Base-by-base conservation (phyloP, 2,888 invertebrate genomes). In the Mechanitis mazaeus region DNA sequence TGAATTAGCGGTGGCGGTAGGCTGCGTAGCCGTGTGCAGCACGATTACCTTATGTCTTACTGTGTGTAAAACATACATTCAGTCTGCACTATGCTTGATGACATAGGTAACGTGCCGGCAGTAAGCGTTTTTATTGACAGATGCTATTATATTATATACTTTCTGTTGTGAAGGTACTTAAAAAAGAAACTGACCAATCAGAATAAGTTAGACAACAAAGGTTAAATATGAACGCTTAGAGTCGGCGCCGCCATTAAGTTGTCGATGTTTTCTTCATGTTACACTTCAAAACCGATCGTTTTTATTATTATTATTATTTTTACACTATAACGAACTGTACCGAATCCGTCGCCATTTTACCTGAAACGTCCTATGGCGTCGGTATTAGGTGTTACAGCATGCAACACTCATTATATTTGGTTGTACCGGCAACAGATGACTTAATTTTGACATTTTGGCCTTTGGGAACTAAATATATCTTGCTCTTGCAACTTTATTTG, bases 251-350 rank as follows among this genome's bases (percentile, higher is more conserved):
- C 73, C 73, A 76, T 77, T 80, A 73, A 75, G 75, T 79, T 79
- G 70, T 83, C 78, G 73, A 79, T 81, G 80, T 84, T 79, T 77
- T 75, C 78, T 77, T 80, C 78, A 81, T 81, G 69, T 79, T 75
- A 83, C 83, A 82, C 81, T 79, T 80, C 73, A 71, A 73, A 71
- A 78, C 72, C 68, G 70, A 81, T 71, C 78, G 69, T 76, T 69
- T 72, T 70, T 70, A 68, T 71, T 66, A 70, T 72, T 73, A 71
- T 59, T 71, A 69, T 69, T 70, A 71, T 71, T 69, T 69, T 78
- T 76, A 78, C 75, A 56, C 72, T 64, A 71, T 68, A 68, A 68
- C 58, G 63, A 68, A 65, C 56, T 66, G 68, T 68, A 70, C 70
- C 71, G 72, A 70, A 66, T 67, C 58, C 67, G 69, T 59, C 68